A percentile compares a stretch with the other conserved stretches of the same genome.
Evolutionary conservation across 2,888 invertebrate species (phyloP).

Genomic region (Malacosoma neustria): DNA sequence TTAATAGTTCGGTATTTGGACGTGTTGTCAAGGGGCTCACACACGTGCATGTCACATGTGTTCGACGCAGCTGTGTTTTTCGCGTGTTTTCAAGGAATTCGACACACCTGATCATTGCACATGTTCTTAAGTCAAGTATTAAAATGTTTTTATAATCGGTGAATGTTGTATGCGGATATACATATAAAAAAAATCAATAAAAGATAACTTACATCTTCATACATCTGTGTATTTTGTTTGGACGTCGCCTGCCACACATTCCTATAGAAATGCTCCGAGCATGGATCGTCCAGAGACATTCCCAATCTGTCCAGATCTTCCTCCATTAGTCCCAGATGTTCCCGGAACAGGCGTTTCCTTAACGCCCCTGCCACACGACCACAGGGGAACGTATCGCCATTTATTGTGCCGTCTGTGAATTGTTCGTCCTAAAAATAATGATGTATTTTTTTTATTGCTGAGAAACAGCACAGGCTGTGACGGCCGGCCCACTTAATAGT

Average conservation of each 20-base stretch:
- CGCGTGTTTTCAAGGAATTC: too few species aligned
- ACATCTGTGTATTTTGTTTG: conserved; percentile 88
- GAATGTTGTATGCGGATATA: too few species aligned
- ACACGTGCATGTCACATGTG: too few species aligned
- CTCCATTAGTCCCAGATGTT: conserved; percentile 86
- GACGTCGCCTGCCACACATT: conserved; percentile 90
- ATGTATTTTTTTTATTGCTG: too few species aligned
- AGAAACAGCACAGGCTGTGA: too few species aligned
- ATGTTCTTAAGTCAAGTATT: too few species aligned
- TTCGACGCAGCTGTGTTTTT: too few species aligned
- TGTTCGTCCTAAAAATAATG: conserved; percentile 81
- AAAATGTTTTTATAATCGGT: too few species aligned
- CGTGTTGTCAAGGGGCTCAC: too few species aligned
- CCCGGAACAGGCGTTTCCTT: conserved; percentile 89
- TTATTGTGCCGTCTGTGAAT: conserved; percentile 87
- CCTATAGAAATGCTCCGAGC: conserved; percentile 87
- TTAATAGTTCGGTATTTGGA: too few species aligned
- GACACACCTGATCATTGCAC: too few species aligned
- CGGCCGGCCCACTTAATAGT: too few species aligned
- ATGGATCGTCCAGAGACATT: conserved; percentile 85
- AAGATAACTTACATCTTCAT: conserved; percentile 77
- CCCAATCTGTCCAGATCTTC: conserved; percentile 57
- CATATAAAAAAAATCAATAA: neutral
- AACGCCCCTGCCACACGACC: conserved; percentile 92
- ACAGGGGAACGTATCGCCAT: conserved; percentile 85